A percentile compares a stretch with the other conserved stretches of the same genome.
Evolutionary conservation across 2,113 vertebrate species (phyloP).

Genomic region (Oreochromis aureus): DNA sequence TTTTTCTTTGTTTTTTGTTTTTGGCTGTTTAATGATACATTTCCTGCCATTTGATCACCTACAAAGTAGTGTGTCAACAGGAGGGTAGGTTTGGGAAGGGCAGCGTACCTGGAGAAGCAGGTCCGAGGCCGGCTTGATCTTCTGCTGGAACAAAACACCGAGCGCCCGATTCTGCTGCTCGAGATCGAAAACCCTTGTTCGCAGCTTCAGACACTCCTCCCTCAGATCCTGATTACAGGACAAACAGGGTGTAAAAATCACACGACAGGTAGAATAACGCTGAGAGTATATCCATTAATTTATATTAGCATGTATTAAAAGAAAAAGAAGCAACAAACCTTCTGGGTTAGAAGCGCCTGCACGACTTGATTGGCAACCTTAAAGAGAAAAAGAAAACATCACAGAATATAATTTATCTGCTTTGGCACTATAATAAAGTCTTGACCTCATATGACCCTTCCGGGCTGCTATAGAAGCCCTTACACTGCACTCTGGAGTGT

Average conservation of each 20-base stretch:
- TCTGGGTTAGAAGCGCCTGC: conserved; percentile 91
- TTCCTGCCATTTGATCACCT: background rate
- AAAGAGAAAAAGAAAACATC: background rate
- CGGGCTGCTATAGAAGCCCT: background rate
- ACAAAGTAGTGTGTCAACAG: background rate
- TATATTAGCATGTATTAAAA: background rate
- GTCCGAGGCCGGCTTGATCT: conserved; percentile 83
- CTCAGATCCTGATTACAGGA: conserved; percentile 78
- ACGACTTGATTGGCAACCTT: conserved; percentile 95
- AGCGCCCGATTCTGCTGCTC: conserved; percentile 88
- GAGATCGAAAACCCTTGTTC: conserved; percentile 88
- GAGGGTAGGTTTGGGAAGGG: background rate
- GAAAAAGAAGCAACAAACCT: conserved; percentile 72
- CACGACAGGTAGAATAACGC: background rate
- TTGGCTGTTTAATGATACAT: background rate
- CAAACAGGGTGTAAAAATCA: background rate
- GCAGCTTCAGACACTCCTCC: conserved; percentile 88
- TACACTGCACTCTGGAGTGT: background rate
- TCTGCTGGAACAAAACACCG: conserved; percentile 85
- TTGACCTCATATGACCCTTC: background rate
- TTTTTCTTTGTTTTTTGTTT: background rate
- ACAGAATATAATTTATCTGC: background rate
- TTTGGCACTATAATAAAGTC: background rate
- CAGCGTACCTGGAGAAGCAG: conserved; percentile 83
- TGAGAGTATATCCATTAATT: background rate